These are phyloP conservation scores for Sussaba pulchella DNA, from an alignment of 2,888 invertebrate species.

Conservation along the genomic window DNA sequence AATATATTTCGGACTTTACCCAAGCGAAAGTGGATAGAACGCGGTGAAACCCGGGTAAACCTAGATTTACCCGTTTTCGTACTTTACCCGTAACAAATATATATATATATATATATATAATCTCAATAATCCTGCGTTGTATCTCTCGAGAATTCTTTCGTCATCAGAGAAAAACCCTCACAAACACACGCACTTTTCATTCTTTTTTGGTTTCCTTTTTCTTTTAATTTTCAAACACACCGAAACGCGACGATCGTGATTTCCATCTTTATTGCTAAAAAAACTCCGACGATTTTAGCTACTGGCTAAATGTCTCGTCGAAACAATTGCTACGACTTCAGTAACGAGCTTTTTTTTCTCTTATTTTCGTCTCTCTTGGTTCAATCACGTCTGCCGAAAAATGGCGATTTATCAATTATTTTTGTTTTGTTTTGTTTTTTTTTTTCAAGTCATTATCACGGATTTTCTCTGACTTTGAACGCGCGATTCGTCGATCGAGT, in stretches of 20 bases:
- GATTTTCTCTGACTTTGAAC: constrained; percentile 5
- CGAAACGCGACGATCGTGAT: constrained; percentile 29
- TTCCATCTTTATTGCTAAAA: constrained; percentile 52
- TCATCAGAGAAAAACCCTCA: constrained; percentile 20
- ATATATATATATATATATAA: no score
- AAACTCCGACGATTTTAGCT: constrained; percentile 24
- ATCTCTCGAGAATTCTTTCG: constrained; percentile 9
- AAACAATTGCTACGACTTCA: constrained; percentile 19
- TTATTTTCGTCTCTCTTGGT: not conserved
- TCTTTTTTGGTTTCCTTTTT: not conserved
- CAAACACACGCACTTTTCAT: constrained; percentile 15
- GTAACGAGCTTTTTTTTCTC: constrained; percentile 7
- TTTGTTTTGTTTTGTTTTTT: constrained; percentile 12
- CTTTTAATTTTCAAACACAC: constrained; percentile 3
- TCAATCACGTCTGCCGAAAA: constrained; percentile 19
- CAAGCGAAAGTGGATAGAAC: no score
- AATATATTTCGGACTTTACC: no score
- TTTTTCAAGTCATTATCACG: not conserved
- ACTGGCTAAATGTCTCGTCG: not conserved
- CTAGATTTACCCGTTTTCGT: no score
- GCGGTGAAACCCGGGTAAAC: no score
- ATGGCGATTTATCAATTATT: constrained; percentile 4
- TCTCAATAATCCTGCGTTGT: constrained; percentile 40
- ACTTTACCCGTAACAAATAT: no score
- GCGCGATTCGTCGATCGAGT: constrained; percentile 1